Percentiles rank a stretch among this genome's conserved stretches.
These are phyloP conservation scores for Eospalax fontanierii DNA, from an alignment of 2,797 vertebrate genomes.

Conservation along the genomic window DNA sequence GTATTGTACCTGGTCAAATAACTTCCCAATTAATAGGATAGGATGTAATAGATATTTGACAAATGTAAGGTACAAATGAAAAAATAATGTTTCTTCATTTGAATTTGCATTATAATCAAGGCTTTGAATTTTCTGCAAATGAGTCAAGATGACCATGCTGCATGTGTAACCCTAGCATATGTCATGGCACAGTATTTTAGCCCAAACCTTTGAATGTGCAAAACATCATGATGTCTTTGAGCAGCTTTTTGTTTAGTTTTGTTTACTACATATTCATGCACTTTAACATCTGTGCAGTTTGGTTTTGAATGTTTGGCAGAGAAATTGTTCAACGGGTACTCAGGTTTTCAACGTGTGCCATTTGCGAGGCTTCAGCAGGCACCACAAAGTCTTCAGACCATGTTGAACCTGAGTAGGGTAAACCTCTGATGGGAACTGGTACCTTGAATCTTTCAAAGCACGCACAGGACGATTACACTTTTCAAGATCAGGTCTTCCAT, in stretches of 20 bases:
- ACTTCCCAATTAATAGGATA: not conserved
- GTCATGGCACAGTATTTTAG: no score
- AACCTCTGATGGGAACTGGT: slow-evolving; percentile 53
- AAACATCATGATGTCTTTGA: slow-evolving; percentile 1
- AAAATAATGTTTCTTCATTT: not conserved
- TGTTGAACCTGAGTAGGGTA: slow-evolving; percentile 58
- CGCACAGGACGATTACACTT: slow-evolving; percentile 25
- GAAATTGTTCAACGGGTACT: slow-evolving; percentile 71
- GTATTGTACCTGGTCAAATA: not conserved
- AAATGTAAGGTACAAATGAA: not conserved
- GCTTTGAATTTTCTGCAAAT: not conserved
- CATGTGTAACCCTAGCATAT: no score
- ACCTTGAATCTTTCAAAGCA: slow-evolving; percentile 53
- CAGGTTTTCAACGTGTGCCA: slow-evolving; percentile 67
- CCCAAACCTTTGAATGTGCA: not conserved
- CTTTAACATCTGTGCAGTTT: slow-evolving; percentile 67
- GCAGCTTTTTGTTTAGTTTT: not conserved
- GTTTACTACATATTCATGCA: slow-evolving; percentile 54
- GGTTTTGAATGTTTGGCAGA: slow-evolving; percentile 75
- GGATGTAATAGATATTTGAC: not conserved
- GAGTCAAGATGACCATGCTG: not conserved
- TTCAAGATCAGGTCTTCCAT: slow-evolving; percentile 44
- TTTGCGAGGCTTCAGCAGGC: slow-evolving; percentile 62
- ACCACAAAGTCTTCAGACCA: slow-evolving; percentile 59
- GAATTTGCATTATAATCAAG: not conserved